Percentiles rank a stretch among this genome's conserved stretches.
Conservation (phyloP, 35 echinoderm and acorn worm genomes). For the Apostichopus parvimensis region DNA sequence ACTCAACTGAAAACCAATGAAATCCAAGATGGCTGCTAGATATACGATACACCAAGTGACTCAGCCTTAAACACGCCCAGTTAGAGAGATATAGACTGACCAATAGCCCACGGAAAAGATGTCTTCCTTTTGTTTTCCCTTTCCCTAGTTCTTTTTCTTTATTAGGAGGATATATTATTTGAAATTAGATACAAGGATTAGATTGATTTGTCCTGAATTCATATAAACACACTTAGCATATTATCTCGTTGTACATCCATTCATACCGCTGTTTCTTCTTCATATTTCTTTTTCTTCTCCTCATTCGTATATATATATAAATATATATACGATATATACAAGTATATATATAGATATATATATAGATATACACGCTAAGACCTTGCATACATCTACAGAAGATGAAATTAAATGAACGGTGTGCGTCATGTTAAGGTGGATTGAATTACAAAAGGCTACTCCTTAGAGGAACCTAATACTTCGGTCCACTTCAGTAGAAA, state of each 20-base stretch:
- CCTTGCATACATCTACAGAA: background rate
- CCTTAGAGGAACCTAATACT: constrained; percentile 39
- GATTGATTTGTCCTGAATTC: constrained; percentile 42
- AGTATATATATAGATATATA: too few species aligned
- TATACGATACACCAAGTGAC: constrained; percentile 10
- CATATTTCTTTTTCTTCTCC: background rate
- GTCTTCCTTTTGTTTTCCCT: background rate
- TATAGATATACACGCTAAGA: background rate
- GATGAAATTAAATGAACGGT: constrained; percentile 44
- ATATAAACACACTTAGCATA: constrained; percentile 38
- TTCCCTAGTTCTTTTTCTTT: background rate
- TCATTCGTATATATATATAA: background rate
- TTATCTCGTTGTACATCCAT: constrained; percentile 4
- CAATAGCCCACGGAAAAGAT: constrained; percentile 2
- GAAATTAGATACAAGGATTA: constrained; percentile 21
- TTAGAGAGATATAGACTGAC: background rate
- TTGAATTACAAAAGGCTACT: constrained; percentile 46
- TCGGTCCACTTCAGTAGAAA: constrained; percentile 47
- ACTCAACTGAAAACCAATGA: background rate
- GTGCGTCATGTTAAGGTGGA: constrained; percentile 47
- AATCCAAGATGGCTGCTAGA: constrained; percentile 4
- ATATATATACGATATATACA: background rate
- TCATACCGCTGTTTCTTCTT: background rate
- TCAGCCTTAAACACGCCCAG: constrained; percentile 26
- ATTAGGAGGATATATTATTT: background rate